Conservation (phyloP, 23 tunicate species). For the Botrylloides violaceus region DNA sequence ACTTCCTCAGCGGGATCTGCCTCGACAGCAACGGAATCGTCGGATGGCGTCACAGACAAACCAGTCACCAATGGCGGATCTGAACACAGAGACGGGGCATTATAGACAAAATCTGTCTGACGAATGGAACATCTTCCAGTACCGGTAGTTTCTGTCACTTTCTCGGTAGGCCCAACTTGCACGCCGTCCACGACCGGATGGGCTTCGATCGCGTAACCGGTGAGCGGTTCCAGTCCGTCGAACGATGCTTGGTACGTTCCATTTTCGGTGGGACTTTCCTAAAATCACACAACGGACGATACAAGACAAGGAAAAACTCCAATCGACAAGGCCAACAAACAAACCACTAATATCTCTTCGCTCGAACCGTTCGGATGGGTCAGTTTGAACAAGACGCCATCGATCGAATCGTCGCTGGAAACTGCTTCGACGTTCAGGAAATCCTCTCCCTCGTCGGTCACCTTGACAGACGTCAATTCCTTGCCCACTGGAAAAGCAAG, state of each 20-base stretch:
- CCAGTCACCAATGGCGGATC: neutral
- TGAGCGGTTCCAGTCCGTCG: neutral
- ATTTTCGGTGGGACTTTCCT: neutral
- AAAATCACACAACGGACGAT: neutral
- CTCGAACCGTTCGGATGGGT: neutral
- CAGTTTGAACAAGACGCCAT: neutral
- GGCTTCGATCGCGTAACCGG: neutral
- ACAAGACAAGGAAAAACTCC: neutral
- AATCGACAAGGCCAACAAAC: neutral
- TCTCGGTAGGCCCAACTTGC: neutral
- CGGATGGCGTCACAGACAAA: neutral
- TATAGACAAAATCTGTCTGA: neutral
- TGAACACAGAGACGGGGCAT: neutral
- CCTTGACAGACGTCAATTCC: neutral
- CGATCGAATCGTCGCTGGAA: neutral
- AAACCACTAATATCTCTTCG: neutral
- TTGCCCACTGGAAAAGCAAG: no score
- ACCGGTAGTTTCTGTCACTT: neutral
- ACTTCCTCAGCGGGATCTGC: neutral
- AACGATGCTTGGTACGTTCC: neutral
- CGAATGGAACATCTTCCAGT: no score
- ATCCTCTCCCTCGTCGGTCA: neutral
- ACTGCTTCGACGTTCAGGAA: neutral
- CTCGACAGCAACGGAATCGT: neutral
- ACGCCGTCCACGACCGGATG: neutral